Percentiles rank a stretch among this genome's conserved stretches.
phyloP scores from a whole-genome alignment of 1,140 invertebrate genomes.

The Tenebrio molitor region DNA sequence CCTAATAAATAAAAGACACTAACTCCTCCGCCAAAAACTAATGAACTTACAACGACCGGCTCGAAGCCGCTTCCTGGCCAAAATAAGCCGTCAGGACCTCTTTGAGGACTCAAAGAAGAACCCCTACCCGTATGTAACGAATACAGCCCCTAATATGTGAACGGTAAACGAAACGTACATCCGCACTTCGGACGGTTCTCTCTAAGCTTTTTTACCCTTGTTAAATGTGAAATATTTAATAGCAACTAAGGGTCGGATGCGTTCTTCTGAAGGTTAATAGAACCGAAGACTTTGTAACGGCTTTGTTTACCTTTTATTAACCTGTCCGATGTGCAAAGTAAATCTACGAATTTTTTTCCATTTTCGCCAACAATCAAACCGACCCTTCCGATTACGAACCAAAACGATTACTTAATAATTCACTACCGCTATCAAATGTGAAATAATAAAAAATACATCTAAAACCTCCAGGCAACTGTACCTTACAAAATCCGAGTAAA shows the following conservation, averaged over 20 bases:
- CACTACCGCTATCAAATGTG: neutral
- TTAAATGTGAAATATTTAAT: conserved; percentile 44
- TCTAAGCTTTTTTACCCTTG: conserved; percentile 37
- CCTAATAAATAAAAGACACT: conserved; percentile 30
- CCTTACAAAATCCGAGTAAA: neutral
- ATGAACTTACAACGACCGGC: conserved; percentile 8
- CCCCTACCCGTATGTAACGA: conserved; percentile 15
- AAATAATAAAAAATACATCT: conserved; percentile 19
- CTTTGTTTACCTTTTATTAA: conserved; percentile 38
- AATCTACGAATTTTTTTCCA: conserved; percentile 1
- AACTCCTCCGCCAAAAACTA: conserved; percentile 33
- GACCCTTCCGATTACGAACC: neutral
- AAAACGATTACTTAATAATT: conserved; percentile 19
- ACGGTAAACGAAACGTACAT: conserved; percentile 41
- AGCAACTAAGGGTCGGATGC: conserved; percentile 40
- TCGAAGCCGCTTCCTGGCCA: neutral
- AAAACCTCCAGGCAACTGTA: neutral
- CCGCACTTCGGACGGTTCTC: conserved; percentile 28
- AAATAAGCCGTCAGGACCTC: conserved; percentile 11
- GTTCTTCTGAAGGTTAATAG: conserved; percentile 26
- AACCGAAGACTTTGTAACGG: conserved; percentile 24
- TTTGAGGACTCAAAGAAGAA: neutral
- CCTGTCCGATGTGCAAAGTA: conserved; percentile 1
- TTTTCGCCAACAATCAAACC: conserved; percentile 9
- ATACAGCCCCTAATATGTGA: conserved; percentile 35